Conservation (phyloP, 1,140 invertebrate species). For the Teleogryllus occipitalis region DNA sequence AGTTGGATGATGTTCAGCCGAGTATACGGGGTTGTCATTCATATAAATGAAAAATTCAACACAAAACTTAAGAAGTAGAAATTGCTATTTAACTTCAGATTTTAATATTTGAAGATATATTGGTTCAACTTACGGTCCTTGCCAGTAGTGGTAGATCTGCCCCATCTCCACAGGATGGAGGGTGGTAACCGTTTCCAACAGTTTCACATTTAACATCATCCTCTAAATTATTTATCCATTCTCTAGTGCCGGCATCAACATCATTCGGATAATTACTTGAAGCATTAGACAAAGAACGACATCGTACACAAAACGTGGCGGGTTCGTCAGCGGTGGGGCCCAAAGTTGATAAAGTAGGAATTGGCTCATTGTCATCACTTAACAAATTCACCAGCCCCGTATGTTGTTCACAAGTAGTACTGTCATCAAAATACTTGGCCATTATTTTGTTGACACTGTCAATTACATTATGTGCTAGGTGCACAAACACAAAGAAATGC, state of each 20-base stretch:
- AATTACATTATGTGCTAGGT: not conserved
- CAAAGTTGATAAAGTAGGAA: not conserved
- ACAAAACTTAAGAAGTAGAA: too few species aligned
- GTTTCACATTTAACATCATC: not conserved
- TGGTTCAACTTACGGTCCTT: not conserved
- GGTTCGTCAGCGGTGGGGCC: conserved; percentile 9
- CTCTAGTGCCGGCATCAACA: not conserved
- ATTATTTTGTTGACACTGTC: not conserved
- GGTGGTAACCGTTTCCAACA: conserved; percentile 9
- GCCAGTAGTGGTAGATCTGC: conserved; percentile 14
- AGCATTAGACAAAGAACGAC: conserved; percentile 14
- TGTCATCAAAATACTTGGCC: conserved; percentile 14
- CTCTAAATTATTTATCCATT: conserved; percentile 8
- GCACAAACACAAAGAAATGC: not conserved
- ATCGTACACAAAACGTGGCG: conserved; percentile 16
- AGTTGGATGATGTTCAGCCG: too few species aligned
- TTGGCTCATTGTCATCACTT: not conserved
- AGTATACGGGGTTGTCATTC: too few species aligned
- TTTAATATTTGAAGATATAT: too few species aligned
- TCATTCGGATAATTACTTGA: not conserved
- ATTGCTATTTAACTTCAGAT: too few species aligned
- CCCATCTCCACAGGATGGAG: conserved; percentile 9
- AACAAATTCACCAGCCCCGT: not conserved
- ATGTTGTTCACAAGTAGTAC: conserved; percentile 8
- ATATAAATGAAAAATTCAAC: too few species aligned